A percentile compares a stretch with the other conserved stretches of the same genome.
Conservation (phyloP, 2,888 invertebrate genomes). For the Sturmia bella region DNA sequence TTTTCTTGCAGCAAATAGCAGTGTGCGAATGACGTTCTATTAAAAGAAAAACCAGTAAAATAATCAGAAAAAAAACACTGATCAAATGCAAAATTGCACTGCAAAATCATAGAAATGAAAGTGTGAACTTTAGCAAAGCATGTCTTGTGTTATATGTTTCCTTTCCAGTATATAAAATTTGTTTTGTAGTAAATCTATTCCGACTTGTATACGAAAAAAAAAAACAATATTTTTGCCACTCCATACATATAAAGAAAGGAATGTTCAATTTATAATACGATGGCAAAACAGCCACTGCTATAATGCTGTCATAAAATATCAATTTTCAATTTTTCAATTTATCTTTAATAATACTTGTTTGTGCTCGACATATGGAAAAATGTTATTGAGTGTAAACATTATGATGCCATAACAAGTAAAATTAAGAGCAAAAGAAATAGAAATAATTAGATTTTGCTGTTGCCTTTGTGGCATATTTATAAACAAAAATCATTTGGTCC, state of each 20-base stretch:
- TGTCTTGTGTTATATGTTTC: slow-evolving; percentile 27
- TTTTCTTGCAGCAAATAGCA: slow-evolving; percentile 33
- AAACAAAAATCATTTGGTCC: slow-evolving; percentile 18
- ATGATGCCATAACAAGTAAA: slow-evolving; percentile 54
- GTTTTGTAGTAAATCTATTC: slow-evolving; percentile 31
- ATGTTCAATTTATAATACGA: background rate
- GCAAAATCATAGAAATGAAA: slow-evolving; percentile 52
- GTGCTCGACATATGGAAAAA: slow-evolving; percentile 17
- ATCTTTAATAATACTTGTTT: slow-evolving; percentile 31
- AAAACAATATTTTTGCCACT: background rate
- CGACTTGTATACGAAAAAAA: slow-evolving; percentile 3
- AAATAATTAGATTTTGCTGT: slow-evolving; percentile 2
- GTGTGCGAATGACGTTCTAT: slow-evolving; percentile 48
- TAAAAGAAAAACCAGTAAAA: slow-evolving; percentile 10
- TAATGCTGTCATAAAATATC: slow-evolving; percentile 71
- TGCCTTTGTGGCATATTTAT: background rate
- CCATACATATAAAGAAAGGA: background rate
- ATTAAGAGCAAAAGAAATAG: slow-evolving; percentile 10
- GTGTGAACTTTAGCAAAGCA: slow-evolving; percentile 60
- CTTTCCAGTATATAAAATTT: background rate
- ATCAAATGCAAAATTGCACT: slow-evolving; percentile 11
- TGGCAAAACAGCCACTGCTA: slow-evolving; percentile 41
- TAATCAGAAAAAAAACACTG: background rate
- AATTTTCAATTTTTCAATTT: slow-evolving; percentile 73
- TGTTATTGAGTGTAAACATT: slow-evolving; percentile 42